Base-by-base conservation (phyloP, 2,113 vertebrate genomes). In the Trinectes maculatus region DNA sequence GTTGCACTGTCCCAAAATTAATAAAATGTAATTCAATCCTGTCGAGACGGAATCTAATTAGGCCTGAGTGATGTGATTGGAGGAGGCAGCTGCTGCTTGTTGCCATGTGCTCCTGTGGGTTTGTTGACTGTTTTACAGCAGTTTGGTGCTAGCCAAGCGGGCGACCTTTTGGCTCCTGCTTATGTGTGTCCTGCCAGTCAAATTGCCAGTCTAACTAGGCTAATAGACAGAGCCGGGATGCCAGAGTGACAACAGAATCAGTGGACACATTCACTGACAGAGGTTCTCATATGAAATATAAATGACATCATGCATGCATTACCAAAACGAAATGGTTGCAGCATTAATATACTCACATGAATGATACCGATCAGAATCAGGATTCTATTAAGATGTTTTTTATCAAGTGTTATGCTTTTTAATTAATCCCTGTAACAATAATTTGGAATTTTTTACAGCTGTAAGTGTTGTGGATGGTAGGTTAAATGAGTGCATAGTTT, bases 11-110 rank as follows among this genome's bases (percentile, higher is more conserved):
- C 85, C 76, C 85, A 84, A 85, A 87, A 89, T 91, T 86, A 89
- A 88, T 88, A 58, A 88, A 87, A 87, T 56, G 86, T 86, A 89
- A 89, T 87, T 65, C 80, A 87, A 85, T 87, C 83, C 82, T 80
- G 85, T 81, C 55, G 55, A 55, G 74, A 80, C 68, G 74, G 73
- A 89, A 87, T 83, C 66, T 73, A 79, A 86, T 87, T 75, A 86
- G 77, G 37, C 40, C 71, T 8, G 70, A 72, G 15, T 72, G 85
- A 87, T 52, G 80, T 71, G 82, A 91, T 85, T 78, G 89, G 86
- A 84, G 71, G 72, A 70, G 86, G 79, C 88, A 79, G 80, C 74
- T 70, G 83, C 73, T 70, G 54, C 74, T 53, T 61, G 72, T 71
- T 52, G 60, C 74, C 3, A 40, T 22, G 62, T 16, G 55, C 70